Evolutionary conservation across 2,888 invertebrate species (phyloP), one percentile per base, ranked within the genome.

Genomic region (Conops quadrifasciatus): DNA sequence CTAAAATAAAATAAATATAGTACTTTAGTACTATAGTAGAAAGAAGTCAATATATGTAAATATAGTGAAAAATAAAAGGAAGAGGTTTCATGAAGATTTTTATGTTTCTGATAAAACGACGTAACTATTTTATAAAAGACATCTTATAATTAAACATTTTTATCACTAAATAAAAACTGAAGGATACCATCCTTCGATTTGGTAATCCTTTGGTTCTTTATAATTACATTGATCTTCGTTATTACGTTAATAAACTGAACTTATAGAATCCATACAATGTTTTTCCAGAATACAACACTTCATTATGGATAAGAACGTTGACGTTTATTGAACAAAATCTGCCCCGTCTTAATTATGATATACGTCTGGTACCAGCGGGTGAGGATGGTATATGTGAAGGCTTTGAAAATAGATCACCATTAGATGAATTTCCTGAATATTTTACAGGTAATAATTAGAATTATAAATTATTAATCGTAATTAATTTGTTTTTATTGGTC

Each of bases 401-500:
- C n/a, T 78, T 80, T 2, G 73, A 73, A 21, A 77, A 75, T 1
- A 71, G 72, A 45, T 78, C 78, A 13, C 80, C 84, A 0, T 74
- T 84, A 49, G 82, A 81, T 62, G 83, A 84, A 56, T 84, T 84
- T 68, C 77, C 81, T 0, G 84, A 84, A 71, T 53, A 79, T 11
- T 84, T 84, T 75, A 81, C 83, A 71, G 75, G 84, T 84, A 72
- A 81, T 76, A 28, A 49, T 49, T n/a, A n/a, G 9, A 13, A 45
- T 45, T 45, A 16, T 16, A 49, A 16, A 19, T n/a, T 49, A 11
- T 13, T 16, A 49, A n/a, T 49, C 21, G 53, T 19, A 11, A 53
- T 4, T 49, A n/a, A 21, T 21, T 21, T 21, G n/a, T 16, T 49
- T n/a, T 49, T 13, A n/a, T 49, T 9, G 9, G 9, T 36, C 9